Conservation (phyloP, 2,113 vertebrate species). For the Pyrgilauda ruficollis region DNA sequence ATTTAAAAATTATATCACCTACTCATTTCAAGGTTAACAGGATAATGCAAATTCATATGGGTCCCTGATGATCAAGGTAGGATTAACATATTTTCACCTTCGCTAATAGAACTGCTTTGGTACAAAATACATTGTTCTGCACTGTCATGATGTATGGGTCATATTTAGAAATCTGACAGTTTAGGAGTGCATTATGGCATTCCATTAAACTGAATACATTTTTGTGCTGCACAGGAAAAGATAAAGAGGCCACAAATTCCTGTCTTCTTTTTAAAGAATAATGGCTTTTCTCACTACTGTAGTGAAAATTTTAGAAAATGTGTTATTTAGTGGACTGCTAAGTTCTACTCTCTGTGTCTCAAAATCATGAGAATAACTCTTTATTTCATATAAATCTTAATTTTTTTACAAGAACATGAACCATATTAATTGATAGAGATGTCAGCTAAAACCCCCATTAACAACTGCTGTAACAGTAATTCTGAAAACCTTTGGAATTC, state of each 20-base stretch:
- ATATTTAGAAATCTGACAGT: constrained; percentile 53
- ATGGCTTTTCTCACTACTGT: not conserved
- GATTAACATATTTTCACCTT: constrained; percentile 61
- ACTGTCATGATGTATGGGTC: constrained; percentile 27
- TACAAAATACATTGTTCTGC: constrained; percentile 42
- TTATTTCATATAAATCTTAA: not conserved
- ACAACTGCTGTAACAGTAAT: not conserved
- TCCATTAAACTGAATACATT: constrained; percentile 47
- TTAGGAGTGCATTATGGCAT: constrained; percentile 30
- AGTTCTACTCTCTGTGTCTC: not conserved
- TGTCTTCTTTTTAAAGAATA: constrained; percentile 3
- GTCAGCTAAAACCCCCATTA: constrained; percentile 1
- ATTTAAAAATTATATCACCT: not conserved
- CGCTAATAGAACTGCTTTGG: constrained; percentile 39
- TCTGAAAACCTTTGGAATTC: constrained; percentile 54
- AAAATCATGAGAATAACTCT: constrained; percentile 12
- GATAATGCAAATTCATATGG: constrained; percentile 38
- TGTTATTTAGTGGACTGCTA: not conserved
- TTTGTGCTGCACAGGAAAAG: constrained; percentile 1
- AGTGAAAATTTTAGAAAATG: constrained; percentile 1
- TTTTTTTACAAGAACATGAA: constrained; percentile 20
- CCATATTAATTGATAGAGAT: not conserved
- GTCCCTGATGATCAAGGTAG: constrained; percentile 19
- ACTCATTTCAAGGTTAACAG: constrained; percentile 54
- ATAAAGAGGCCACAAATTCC: constrained; percentile 26